Base-by-base conservation (phyloP, 2,113 vertebrate genomes). In the Dissostichus mawsoni region DNA sequence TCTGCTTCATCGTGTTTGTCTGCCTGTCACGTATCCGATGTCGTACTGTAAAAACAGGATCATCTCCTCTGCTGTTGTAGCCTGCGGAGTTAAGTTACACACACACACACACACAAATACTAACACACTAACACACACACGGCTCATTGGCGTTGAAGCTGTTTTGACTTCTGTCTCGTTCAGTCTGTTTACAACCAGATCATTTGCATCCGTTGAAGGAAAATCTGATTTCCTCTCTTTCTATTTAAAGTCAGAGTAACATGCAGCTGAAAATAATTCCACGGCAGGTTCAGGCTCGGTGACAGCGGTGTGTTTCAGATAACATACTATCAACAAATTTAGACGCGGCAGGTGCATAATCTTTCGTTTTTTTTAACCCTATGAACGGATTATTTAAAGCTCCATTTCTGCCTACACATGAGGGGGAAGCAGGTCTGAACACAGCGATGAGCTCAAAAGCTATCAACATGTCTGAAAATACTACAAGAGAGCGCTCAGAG, bases 11-110 rank as follows among this genome's bases (percentile, higher is more conserved):
- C 50, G 57, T 45, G 65, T 87, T 83, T 78, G 69, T 82, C 81
- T 78, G 81, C 81, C 70, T 44, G 78, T 84, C 84, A 78, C 62
- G 53, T 80, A n/a, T 33, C 53, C 48, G 3, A 72, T 48, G 83
- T 66, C 20, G 13, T 74, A 74, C 83, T 82, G 79, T 76, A 84
- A 78, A 79, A 90, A 87, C 85, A 69, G 83, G 76, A 88, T 89
- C 83, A 83, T 76, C 66, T 82, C 64, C 56, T 20, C 63, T 44
- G 74, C 75, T 81, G 72, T 69, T 76, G 76, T 47, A 51, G 84
- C 80, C 87, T 0, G 51, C 61, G 87, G 79, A 66, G 53, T 66
- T 89, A 61, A 50, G n/a, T 52, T 36, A 69, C 62, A 83, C 62
- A 78, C 44, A 64, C 59, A 65, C 58, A 70, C 65, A 77, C 63